phyloP scores from a whole-genome alignment of 1,140 invertebrate species.

The Drosophila aff. region DNA sequence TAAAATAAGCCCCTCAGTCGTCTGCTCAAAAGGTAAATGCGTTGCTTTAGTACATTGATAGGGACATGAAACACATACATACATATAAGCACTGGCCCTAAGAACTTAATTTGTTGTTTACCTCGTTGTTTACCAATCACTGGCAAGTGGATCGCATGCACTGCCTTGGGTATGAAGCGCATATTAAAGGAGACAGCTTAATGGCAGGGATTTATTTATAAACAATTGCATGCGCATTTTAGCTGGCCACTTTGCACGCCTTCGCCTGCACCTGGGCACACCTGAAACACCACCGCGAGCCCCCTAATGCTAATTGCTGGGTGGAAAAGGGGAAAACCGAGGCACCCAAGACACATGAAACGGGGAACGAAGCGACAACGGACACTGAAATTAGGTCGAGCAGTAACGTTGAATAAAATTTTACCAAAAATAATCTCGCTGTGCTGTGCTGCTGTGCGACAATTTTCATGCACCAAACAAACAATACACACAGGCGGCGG shows the following conservation, averaged over 20 bases:
- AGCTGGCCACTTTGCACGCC: slow-evolving; percentile 39
- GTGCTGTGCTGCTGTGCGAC: slow-evolving; percentile 43
- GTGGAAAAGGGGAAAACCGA: slow-evolving; percentile 14
- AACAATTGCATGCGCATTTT: slow-evolving; percentile 44
- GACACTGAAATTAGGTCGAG: slow-evolving; percentile 71
- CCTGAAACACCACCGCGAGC: background rate
- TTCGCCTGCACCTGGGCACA: slow-evolving; percentile 19
- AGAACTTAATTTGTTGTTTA: slow-evolving; percentile 17
- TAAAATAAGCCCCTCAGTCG: background rate
- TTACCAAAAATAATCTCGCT: slow-evolving; percentile 79
- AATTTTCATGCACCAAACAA: slow-evolving; percentile 67
- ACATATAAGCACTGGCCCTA: background rate
- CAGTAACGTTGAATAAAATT: slow-evolving; percentile 55
- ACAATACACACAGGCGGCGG: slow-evolving; percentile 25
- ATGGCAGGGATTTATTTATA: slow-evolving; percentile 44
- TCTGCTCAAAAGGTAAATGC: slow-evolving; percentile 1
- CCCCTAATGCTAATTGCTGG: slow-evolving; percentile 40
- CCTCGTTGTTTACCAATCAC: slow-evolving; percentile 16
- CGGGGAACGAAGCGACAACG: slow-evolving; percentile 28
- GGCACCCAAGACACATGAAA: slow-evolving; percentile 19
- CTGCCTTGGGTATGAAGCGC: slow-evolving; percentile 13
- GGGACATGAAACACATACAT: background rate
- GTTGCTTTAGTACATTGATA: background rate
- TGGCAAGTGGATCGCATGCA: slow-evolving; percentile 19
- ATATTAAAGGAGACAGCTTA: slow-evolving; percentile 34